A percentile compares a stretch with the other conserved stretches of the same genome.
Evolutionary conservation across 1,140 invertebrate genomes (phyloP).

Genomic region (Sycobia sp.): DNA sequence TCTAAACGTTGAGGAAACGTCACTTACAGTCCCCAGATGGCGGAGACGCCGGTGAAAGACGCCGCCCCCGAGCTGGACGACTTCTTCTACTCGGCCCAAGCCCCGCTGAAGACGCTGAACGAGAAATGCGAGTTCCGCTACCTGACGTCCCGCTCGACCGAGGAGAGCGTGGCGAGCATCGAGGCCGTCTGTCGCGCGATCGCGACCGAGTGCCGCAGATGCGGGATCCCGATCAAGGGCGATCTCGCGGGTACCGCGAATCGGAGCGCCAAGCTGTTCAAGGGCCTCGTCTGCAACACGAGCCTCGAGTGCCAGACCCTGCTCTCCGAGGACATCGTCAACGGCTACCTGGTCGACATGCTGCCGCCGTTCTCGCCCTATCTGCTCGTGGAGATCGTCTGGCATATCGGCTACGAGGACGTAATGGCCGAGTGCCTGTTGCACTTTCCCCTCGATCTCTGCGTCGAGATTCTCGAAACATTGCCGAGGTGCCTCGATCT

Average conservation of each 20-base stretch:
- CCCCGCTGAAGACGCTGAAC: too few species aligned
- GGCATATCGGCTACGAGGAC: slow-evolving; percentile 47
- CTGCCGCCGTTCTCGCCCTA: slow-evolving; percentile 54
- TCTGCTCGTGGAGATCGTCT: slow-evolving; percentile 52
- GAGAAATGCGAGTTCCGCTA: slow-evolving; percentile 39
- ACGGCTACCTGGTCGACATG: slow-evolving; percentile 49
- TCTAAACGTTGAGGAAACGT: too few species aligned
- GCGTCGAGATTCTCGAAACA: slow-evolving; percentile 46
- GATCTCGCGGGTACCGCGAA: slow-evolving; percentile 24
- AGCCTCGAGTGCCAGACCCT: slow-evolving; percentile 47
- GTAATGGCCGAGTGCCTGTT: slow-evolving; percentile 47
- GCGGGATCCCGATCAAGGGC: slow-evolving; percentile 17
- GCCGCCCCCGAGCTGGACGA: too few species aligned
- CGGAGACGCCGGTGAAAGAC: too few species aligned
- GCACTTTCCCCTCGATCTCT: slow-evolving; percentile 51
- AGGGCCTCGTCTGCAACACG: slow-evolving; percentile 52
- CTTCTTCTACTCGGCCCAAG: too few species aligned
- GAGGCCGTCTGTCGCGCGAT: too few species aligned
- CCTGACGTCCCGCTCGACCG: slow-evolving; percentile 46
- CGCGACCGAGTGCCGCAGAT: too few species aligned
- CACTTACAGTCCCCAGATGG: too few species aligned
- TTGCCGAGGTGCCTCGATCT: slow-evolving; percentile 41
- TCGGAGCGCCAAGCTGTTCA: slow-evolving; percentile 42
- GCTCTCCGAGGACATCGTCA: slow-evolving; percentile 44
- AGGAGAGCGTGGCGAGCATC: too few species aligned